phyloP scores from a whole-genome alignment of 2,888 invertebrate genomes.

The Ichneumoninae sp. region DNA sequence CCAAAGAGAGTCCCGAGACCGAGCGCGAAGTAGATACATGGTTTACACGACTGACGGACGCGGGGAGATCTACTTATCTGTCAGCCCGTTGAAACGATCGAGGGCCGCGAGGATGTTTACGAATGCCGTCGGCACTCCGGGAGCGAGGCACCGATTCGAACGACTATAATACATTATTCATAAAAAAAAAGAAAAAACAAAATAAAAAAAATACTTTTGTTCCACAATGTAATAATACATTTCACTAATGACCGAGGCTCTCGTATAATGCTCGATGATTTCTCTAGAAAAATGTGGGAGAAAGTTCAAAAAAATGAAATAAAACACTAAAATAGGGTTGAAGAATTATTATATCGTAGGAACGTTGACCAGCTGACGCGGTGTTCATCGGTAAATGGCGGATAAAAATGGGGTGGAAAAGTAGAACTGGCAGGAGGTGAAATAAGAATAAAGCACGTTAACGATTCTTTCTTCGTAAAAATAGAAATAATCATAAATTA shows the following conservation, averaged over 20 bases:
- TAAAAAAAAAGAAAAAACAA: constrained; percentile 8
- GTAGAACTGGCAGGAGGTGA: constrained; percentile 6
- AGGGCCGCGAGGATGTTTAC: constrained; percentile 58
- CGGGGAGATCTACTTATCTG: constrained; percentile 63
- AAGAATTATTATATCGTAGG: constrained; percentile 35
- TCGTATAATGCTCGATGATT: constrained; percentile 40
- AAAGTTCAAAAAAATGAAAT: background rate
- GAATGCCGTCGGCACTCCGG: constrained; percentile 59
- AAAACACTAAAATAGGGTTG: constrained; percentile 32
- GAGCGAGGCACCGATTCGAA: constrained; percentile 24
- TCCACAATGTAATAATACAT: constrained; percentile 61
- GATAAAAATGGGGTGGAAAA: constrained; percentile 25
- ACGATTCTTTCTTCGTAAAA: constrained; percentile 39
- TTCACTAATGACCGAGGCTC: constrained; percentile 43
- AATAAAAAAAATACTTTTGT: constrained; percentile 33
- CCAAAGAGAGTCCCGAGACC: constrained; percentile 11
- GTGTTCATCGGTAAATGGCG: constrained; percentile 35
- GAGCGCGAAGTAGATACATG: constrained; percentile 65
- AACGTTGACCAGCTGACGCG: constrained; percentile 56
- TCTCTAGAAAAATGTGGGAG: constrained; percentile 32
- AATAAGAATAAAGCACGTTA: constrained; percentile 50
- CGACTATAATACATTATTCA: constrained; percentile 53
- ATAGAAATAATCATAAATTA: background rate
- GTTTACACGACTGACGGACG: constrained; percentile 66
- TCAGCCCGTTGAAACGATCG: constrained; percentile 63